phyloP scores from a whole-genome alignment of 2,113 vertebrate genomes.

The Larimichthys polyactis region DNA sequence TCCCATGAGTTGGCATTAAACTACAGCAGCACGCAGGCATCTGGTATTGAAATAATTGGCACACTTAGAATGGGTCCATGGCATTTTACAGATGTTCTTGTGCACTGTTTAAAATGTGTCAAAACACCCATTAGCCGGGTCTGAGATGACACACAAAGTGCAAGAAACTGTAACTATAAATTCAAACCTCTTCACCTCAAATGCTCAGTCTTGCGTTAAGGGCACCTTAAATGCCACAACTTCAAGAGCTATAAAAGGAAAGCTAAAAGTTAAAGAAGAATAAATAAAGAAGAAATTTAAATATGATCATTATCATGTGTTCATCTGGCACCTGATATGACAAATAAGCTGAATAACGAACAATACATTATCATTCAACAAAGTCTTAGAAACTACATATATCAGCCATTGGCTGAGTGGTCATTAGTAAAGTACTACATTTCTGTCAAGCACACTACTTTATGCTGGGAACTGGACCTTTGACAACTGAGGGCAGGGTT shows the following conservation, averaged over 20 bases:
- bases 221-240: conserved; percentile 34
- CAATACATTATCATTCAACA: too few species aligned
- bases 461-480: not conserved
- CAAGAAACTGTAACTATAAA: conserved; percentile 16
- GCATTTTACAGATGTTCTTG: conserved; percentile 75
- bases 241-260: not conserved
- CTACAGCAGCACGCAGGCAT: conserved; percentile 54
- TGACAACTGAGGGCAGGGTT: not conserved
- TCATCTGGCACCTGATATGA: not conserved
- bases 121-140: conserved; percentile 50
- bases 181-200: conserved; percentile 33
- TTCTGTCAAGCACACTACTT: not conserved
- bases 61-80: conserved; percentile 51
- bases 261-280: not conserved
- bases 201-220: conserved; percentile 37
- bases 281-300: not conserved
- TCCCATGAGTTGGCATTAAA: conserved; percentile 73
- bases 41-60: conserved; percentile 69
- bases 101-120: conserved; percentile 57
- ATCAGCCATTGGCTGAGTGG: not conserved
- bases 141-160: conserved; percentile 51
- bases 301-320: too few species aligned
- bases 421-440: not conserved
- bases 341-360: conserved; percentile 5
- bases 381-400: not conserved